Evolutionary conservation across 2,888 invertebrate species (phyloP).

Genomic region (Ptychoptera albimana): DNA sequence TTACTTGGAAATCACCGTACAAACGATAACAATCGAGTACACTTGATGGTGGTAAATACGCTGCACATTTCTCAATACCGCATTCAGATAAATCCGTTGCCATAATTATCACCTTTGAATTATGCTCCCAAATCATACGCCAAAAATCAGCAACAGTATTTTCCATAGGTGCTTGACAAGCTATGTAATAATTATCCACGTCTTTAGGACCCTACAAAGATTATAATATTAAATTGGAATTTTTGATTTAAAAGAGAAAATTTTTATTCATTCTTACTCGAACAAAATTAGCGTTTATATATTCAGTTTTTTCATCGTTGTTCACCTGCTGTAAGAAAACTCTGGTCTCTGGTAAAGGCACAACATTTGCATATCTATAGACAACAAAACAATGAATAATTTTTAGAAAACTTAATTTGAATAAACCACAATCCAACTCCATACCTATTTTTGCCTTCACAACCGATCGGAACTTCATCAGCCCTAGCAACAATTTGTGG

Average conservation of each 20-base stretch:
- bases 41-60: conserved; percentile 83
- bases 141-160: conserved; percentile 81
- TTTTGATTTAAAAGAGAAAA: conserved; percentile 1
- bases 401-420: too few species aligned
- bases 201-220: conserved; percentile 63
- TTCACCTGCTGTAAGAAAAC: conserved; percentile 58
- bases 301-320: conserved; percentile 65
- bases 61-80: conserved; percentile 77
- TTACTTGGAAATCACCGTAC: conserved; percentile 78
- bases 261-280: conserved; percentile 43
- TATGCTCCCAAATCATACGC: conserved; percentile 95
- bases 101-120: conserved; percentile 76
- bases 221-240: neutral
- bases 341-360: conserved; percentile 81
- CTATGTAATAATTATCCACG: conserved; percentile 72
- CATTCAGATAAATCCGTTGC: conserved; percentile 79
- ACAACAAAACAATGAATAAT: too few species aligned
- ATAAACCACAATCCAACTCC: conserved; percentile 5
- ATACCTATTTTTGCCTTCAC: conserved; percentile 71
- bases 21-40: conserved; percentile 76
- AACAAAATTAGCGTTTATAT: conserved; percentile 88
- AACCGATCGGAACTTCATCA: conserved; percentile 72
- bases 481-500: conserved; percentile 62
- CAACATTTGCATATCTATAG: conserved; percentile 72
- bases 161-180: conserved; percentile 78